Conservation (phyloP, 2,888 invertebrate species). For the Rhabditoides inermis region DNA sequence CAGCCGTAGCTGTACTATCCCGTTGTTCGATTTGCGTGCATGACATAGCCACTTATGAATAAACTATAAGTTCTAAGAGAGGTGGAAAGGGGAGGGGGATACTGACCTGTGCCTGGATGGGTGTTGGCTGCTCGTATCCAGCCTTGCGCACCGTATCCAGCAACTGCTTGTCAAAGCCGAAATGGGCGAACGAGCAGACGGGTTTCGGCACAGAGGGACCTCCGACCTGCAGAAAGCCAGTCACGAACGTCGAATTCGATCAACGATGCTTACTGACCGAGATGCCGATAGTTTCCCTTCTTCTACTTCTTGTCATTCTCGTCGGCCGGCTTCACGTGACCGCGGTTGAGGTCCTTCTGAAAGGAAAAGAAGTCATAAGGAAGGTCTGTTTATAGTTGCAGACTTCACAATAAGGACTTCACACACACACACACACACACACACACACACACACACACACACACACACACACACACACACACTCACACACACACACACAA, state of each 20-base stretch:
- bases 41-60: too few relatives aligned
- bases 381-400: conserved; percentile 28
- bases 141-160: conserved; percentile 82
- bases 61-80: too few relatives aligned
- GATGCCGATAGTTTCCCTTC: too few relatives aligned
- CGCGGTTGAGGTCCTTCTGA: neutral
- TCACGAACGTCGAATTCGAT: too few relatives aligned
- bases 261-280: too few relatives aligned
- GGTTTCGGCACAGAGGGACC: conserved; percentile 82
- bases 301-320: conserved; percentile 41
- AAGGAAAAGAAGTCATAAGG: neutral
- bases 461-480: too few relatives aligned
- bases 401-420: neutral
- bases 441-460: too few relatives aligned
- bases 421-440: too few relatives aligned
- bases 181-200: conserved; percentile 89
- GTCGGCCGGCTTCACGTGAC: conserved; percentile 16
- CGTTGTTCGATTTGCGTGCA: too few relatives aligned
- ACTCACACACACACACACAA: too few relatives aligned
- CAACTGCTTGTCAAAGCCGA: conserved; percentile 86
- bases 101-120: conserved; percentile 71
- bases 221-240: conserved; percentile 54
- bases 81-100: too few relatives aligned
- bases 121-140: conserved; percentile 90
- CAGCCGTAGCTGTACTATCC: too few relatives aligned